These are phyloP conservation scores for Neofelis nebulosa DNA, from an alignment of 2,113 vertebrate genomes.

Conservation along the genomic window DNA sequence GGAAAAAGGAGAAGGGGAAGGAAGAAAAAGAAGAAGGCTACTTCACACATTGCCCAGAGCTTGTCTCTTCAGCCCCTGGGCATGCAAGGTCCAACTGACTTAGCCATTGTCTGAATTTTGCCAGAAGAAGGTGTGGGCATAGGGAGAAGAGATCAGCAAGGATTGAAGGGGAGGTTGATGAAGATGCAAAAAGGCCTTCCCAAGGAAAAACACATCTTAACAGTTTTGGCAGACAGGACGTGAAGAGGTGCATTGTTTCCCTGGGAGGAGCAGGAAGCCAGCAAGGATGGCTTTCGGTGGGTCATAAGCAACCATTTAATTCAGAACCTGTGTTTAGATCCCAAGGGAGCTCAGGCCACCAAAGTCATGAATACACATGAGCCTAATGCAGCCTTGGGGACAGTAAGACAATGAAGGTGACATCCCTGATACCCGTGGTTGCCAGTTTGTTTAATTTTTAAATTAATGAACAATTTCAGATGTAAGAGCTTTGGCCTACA, in stretches of 20 bases:
- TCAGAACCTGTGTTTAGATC: not conserved
- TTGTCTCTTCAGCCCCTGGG: not conserved
- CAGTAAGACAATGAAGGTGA: not conserved
- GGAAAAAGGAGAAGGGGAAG: not conserved
- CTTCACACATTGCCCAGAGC: not conserved
- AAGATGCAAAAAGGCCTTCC: not conserved
- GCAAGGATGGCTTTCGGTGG: not conserved
- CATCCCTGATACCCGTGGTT: not conserved
- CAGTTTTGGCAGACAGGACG: not conserved
- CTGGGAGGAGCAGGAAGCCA: not conserved
- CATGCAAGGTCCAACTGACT: not conserved
- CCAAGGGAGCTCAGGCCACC: not conserved
- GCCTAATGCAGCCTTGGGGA: not conserved
- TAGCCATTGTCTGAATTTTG: not conserved
- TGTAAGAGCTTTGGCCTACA: not conserved
- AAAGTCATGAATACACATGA: not conserved
- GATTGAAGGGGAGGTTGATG: not conserved
- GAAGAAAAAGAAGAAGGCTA: not conserved
- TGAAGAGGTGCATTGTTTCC: not conserved
- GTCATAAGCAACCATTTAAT: not conserved
- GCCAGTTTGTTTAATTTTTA: not conserved
- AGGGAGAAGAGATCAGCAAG: not conserved
- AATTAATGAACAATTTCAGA: not conserved
- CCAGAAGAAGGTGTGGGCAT: not conserved
- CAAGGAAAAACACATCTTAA: not conserved